Evolutionary conservation across 2,797 vertebrate species (phyloP).

Genomic region (Tokudaia muenninki): DNA sequence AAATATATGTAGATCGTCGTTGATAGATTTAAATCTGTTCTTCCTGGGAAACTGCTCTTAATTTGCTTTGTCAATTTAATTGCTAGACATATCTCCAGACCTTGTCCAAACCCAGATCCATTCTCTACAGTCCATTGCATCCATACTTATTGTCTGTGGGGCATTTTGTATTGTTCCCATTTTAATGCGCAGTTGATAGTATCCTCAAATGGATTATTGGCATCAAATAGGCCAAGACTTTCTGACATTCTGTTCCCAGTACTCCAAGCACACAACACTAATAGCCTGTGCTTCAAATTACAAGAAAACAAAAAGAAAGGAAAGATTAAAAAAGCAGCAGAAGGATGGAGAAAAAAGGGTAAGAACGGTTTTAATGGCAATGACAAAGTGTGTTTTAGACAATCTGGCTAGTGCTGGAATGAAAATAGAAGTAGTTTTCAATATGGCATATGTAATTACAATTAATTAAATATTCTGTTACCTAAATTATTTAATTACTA

Average conservation of each 20-base stretch:
- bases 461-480: conserved; percentile 85
- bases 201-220: not conserved
- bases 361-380: not conserved
- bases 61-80: not conserved
- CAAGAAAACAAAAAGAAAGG: not conserved
- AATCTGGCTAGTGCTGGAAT: conserved; percentile 65
- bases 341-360: not conserved
- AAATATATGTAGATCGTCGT: not conserved
- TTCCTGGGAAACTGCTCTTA: not conserved
- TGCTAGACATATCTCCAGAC: not conserved
- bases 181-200: not conserved
- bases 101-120: not conserved
- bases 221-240: not conserved
- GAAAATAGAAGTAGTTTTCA: conserved; percentile 74
- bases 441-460: conserved; percentile 79
- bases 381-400: conserved; percentile 53
- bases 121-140: not conserved
- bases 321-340: not conserved
- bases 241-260: not conserved
- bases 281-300: not conserved
- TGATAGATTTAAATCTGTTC: not conserved
- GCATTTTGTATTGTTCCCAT: not conserved
- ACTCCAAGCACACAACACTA: not conserved
- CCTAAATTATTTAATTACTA: conserved; percentile 84
- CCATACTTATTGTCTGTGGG: not conserved